Evolutionary conservation across 2,888 invertebrate genomes (phyloP), one percentile per base, ranked within the genome.

Genomic region (Sinodicranocentrus sp.): DNA sequence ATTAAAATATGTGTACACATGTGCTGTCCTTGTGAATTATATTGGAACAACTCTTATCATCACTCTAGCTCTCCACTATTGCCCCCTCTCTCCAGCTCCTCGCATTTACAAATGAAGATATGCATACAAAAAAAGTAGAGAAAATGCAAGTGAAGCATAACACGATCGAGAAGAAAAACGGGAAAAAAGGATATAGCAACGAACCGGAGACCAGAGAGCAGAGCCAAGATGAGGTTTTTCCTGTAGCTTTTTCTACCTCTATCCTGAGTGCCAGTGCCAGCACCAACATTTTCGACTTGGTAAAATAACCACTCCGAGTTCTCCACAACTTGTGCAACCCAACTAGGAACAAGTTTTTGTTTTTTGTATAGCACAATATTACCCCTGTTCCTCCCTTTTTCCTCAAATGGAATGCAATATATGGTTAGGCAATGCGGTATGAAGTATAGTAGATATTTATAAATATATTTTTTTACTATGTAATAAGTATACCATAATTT

Each of bases 11-110:
- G 76, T 67, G 76, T 57, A 67, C n/a, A n/a, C 67, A 67, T 77
- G 57, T 70, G 77, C 33, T 79, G 79, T 79, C 79, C 70, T 33
- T 71, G 61, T 79, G 52, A 61, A 79, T 68, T 78, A 68, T 59
- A 39, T 33, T 39, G 33, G 44, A 70, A 33, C 33, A 78, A 54
- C 68, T 21, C 67, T 70, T n/a, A n/a, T n/a, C 54, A 54, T 44
- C 77, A 68, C 67, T 57, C 57, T 19, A n/a, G n/a, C 13, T 19
- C 23, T 43, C 33, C 33, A 33, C 5, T 10, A 33, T 33, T 33
- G 10, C 10, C 33, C n/a, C n/a, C 48, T 48, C n/a, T 48, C 48
- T 48, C 33, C 33, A 33, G 33, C 33, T 33, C 33, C 33, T n/a
- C n/a, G n/a, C 72, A 54, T n/a, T 19, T 54, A 19, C 25, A 68